phyloP scores from a whole-genome alignment of 2,797 vertebrate genomes.

The Sebastes hubbsi region DNA sequence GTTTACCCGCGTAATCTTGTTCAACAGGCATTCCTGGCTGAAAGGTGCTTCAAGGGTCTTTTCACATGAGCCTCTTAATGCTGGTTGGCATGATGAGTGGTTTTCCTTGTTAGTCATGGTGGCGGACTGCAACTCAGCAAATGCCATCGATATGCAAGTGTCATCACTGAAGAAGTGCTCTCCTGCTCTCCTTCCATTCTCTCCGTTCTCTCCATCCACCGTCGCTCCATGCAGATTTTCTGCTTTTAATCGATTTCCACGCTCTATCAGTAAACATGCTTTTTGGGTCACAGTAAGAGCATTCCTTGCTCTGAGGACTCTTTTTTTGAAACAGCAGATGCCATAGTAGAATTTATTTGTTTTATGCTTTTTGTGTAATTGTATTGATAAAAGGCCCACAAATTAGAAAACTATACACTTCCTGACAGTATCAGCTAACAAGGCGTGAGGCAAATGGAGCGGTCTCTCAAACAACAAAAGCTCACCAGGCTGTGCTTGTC shows the following conservation, averaged over 20 bases:
- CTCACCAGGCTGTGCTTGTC: background rate
- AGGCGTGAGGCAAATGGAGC: background rate
- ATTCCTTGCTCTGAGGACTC: constrained; percentile 72
- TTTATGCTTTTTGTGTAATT: constrained; percentile 7
- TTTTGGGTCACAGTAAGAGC: constrained; percentile 68
- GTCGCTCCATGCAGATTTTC: constrained; percentile 54
- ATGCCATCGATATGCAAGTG: constrained; percentile 49
- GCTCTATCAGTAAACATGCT: constrained; percentile 74
- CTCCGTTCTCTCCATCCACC: constrained; percentile 19
- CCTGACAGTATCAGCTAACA: background rate
- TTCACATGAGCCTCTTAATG: constrained; percentile 53
- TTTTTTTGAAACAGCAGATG: constrained; percentile 53
- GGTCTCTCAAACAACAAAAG: background rate
- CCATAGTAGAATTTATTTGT: background rate
- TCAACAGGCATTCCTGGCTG: constrained; percentile 61
- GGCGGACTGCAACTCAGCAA: constrained; percentile 46
- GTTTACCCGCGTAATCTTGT: constrained; percentile 60
- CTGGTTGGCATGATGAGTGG: constrained; percentile 67
- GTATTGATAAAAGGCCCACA: background rate
- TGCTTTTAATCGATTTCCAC: constrained; percentile 78
- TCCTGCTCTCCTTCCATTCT: constrained; percentile 26
- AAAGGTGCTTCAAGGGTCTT: constrained; percentile 64
- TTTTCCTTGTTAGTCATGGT: constrained; percentile 66
- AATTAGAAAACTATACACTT: background rate
- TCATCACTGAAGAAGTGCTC: constrained; percentile 70